A percentile compares a stretch with the other conserved stretches of the same genome.
phyloP scores from a whole-genome alignment of 2,113 vertebrate genomes.

The Megaleporinus macrocephalus region DNA sequence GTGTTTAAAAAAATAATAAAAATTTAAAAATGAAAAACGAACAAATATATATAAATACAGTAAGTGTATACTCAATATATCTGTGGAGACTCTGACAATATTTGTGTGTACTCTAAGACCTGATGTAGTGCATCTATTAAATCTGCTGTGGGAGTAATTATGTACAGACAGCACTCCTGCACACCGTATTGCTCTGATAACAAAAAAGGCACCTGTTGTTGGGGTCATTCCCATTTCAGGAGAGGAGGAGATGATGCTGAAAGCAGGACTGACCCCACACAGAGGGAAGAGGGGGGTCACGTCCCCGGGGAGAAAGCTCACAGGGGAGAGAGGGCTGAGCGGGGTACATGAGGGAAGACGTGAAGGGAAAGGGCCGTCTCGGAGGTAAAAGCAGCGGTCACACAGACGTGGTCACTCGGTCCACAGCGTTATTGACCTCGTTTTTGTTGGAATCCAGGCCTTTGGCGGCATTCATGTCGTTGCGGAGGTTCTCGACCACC shows the following conservation, averaged over 20 bases:
- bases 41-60: conserved; percentile 68
- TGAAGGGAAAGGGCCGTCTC: conserved; percentile 74
- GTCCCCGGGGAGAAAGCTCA: conserved; percentile 56
- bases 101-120: conserved; percentile 65
- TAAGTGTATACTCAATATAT: conserved; percentile 74
- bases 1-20: conserved; percentile 75
- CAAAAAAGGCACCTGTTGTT: conserved; percentile 86
- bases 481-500: conserved; percentile 93
- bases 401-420: conserved; percentile 96
- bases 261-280: conserved; percentile 42
- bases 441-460: conserved; percentile 99
- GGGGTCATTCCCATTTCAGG: conserved; percentile 57
- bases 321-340: conserved; percentile 59
- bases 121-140: conserved; percentile 80
- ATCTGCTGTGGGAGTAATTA: conserved; percentile 63
- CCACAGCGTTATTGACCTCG: conserved; percentile 94
- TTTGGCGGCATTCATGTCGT: conserved; percentile 95
- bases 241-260: conserved; percentile 62
- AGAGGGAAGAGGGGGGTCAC: conserved; percentile 44
- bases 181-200: conserved; percentile 74
- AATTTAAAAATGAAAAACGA: conserved; percentile 73
- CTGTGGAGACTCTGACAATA: conserved; percentile 74
- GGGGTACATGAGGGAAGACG: conserved; percentile 51
- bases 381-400: conserved; percentile 84
- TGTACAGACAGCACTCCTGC: conserved; percentile 69